Percentiles rank a stretch among this genome's conserved stretches.
Evolutionary conservation across 2,888 invertebrate species (phyloP).

Genomic region (Scaptomyza flava): DNA sequence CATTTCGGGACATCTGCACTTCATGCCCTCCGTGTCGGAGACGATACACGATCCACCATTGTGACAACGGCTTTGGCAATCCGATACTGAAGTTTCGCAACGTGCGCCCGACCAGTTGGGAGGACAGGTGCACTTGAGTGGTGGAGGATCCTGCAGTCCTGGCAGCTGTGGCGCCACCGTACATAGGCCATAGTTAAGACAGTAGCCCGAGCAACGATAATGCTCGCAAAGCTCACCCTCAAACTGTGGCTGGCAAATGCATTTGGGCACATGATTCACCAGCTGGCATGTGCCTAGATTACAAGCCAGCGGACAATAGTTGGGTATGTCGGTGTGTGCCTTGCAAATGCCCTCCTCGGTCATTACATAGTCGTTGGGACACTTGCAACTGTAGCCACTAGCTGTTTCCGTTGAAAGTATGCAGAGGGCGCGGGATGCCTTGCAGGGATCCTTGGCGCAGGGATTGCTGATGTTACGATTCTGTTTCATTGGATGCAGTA

Average conservation of each 20-base stretch:
- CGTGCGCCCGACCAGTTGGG: conserved; percentile 88
- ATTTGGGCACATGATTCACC: conserved; percentile 86
- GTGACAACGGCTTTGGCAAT: conserved; percentile 86
- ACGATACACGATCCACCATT: conserved; percentile 87
- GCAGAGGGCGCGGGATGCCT: conserved; percentile 87
- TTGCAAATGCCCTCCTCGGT: conserved; percentile 77
- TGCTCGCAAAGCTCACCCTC: conserved; percentile 88
- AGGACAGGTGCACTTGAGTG: conserved; percentile 86
- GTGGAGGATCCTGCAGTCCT: conserved; percentile 79
- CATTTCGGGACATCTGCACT: conserved; percentile 86
- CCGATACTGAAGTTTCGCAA: conserved; percentile 87
- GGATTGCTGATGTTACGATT: conserved; percentile 86
- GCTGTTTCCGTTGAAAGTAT: conserved; percentile 85
- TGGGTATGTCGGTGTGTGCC: conserved; percentile 79
- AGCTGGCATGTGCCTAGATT: conserved; percentile 87
- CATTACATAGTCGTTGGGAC: conserved; percentile 86
- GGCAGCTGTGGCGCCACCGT: conserved; percentile 83
- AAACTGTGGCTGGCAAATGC: conserved; percentile 88
- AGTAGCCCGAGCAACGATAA: conserved; percentile 89
- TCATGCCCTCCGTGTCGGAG: conserved; percentile 80
- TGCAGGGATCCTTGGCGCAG: conserved; percentile 87
- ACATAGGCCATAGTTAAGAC: conserved; percentile 87
- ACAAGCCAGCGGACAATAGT: conserved; percentile 86
- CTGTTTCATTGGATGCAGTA: conserved; percentile 89
- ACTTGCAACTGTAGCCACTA: conserved; percentile 85